Evolutionary conservation across 30 jellyfish, hydroid and myxozoan genomes (phyloP).

Genomic region (Cassiopea andromeda): DNA sequence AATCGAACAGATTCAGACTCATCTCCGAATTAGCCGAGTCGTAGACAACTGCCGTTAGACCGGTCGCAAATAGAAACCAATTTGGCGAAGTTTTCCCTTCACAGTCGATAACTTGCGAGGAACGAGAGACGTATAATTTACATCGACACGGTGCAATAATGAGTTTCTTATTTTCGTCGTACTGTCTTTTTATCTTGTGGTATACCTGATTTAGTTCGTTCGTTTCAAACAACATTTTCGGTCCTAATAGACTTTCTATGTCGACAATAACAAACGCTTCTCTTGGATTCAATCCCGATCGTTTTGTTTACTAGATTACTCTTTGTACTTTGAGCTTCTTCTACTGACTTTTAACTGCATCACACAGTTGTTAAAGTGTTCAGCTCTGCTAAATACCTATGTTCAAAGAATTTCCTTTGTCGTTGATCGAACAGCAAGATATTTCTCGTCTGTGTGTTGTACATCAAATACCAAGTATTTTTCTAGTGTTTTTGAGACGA

Average conservation of each 20-base stretch:
- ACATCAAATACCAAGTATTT: not conserved
- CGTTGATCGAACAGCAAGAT: no score
- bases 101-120: constrained; percentile 55
- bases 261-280: not conserved
- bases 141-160: constrained; percentile 86
- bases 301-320: not conserved
- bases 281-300: not conserved
- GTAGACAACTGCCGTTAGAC: constrained; percentile 68
- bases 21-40: constrained; percentile 52
- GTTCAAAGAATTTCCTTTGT: no score
- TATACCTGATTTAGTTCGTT: constrained; percentile 4
- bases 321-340: no score
- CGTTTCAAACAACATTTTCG: constrained; percentile 22
- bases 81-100: constrained; percentile 79
- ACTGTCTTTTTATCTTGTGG: constrained; percentile 14
- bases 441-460: no score
- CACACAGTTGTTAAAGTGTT: no score
- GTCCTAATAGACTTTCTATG: not conserved
- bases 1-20: constrained; percentile 60
- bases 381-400: no score
- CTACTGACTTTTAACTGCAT: no score
- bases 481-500: not conserved
- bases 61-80: constrained; percentile 82
- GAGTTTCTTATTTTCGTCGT: constrained; percentile 49
- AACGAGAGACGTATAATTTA: constrained; percentile 74